These are phyloP conservation scores for Nannobrachium achirus DNA, from an alignment of 2,113 vertebrate species.

Conservation along the genomic window DNA sequence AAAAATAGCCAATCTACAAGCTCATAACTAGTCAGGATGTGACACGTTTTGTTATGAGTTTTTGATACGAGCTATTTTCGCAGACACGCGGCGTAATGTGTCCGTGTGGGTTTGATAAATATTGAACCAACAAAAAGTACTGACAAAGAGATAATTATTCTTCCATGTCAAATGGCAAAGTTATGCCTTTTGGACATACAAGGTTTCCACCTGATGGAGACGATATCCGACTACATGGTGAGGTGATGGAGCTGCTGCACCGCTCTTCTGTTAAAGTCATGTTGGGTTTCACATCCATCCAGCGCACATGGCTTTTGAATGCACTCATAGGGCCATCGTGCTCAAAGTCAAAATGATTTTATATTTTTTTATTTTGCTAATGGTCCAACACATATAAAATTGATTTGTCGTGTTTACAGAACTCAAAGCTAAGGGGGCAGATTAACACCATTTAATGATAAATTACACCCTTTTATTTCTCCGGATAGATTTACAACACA, in stretches of 20 bases:
- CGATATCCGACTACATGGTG: too few relatives aligned
- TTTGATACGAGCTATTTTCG: too few relatives aligned
- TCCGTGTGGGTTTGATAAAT: too few relatives aligned
- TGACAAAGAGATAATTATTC: too few relatives aligned
- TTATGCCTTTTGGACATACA: too few relatives aligned
- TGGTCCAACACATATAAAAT: constrained; percentile 38
- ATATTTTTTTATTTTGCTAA: constrained; percentile 16
- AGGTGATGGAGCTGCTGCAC: constrained; percentile 35
- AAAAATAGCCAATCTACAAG: too few relatives aligned
- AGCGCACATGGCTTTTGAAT: constrained; percentile 41
- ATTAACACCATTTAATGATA: constrained; percentile 34
- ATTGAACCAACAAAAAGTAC: too few relatives aligned
- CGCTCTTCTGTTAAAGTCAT: constrained; percentile 40
- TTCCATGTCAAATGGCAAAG: too few relatives aligned
- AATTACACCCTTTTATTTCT: constrained; percentile 19
- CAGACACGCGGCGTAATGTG: too few relatives aligned
- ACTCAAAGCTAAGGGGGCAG: constrained; percentile 31
- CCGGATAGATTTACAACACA: constrained; percentile 42
- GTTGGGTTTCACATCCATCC: constrained; percentile 24
- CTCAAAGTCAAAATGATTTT: neutral
- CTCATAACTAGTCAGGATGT: too few relatives aligned
- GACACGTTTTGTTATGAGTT: too few relatives aligned
- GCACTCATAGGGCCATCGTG: constrained; percentile 10
- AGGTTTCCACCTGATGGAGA: too few relatives aligned
- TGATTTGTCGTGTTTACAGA: constrained; percentile 51